phyloP scores from a whole-genome alignment of 2,888 invertebrate species.

The Shargacucullia verbasci region DNA sequence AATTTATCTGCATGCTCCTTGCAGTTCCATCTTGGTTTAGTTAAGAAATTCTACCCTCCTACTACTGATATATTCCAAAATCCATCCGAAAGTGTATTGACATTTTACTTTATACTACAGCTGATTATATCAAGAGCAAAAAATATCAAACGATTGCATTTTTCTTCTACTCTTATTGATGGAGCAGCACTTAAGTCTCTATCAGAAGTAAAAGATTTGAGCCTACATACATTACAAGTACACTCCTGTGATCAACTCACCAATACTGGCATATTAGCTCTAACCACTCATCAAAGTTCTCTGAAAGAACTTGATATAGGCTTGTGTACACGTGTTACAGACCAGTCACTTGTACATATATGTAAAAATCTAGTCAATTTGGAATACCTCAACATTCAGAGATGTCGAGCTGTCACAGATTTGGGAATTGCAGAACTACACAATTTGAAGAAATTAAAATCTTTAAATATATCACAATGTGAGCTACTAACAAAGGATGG shows the following conservation, averaged over 20 bases:
- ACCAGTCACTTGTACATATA: conserved; percentile 90
- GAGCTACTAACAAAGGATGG: conserved; percentile 90
- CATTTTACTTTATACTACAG: conserved; percentile 91
- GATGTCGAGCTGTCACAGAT: conserved; percentile 91
- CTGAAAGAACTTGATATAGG: conserved; percentile 90
- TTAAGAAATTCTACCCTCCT: conserved; percentile 91
- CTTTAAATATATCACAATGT: conserved; percentile 91
- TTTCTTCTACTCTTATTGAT: conserved; percentile 92
- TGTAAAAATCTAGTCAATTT: conserved; percentile 89
- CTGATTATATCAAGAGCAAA: conserved; percentile 87
- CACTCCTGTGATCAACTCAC: conserved; percentile 90
- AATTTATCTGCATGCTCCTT: conserved; percentile 92
- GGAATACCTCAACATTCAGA: conserved; percentile 89
- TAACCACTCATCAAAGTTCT: conserved; percentile 88
- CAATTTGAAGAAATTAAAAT: conserved; percentile 87
- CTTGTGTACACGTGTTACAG: conserved; percentile 90
- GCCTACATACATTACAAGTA: conserved; percentile 86
- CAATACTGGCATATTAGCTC: conserved; percentile 86
- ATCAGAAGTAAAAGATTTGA: conserved; percentile 84
- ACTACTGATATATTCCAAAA: conserved; percentile 71
- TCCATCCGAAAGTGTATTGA: conserved; percentile 92
- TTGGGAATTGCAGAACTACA: conserved; percentile 87
- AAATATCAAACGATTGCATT: conserved; percentile 89
- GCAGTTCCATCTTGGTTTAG: conserved; percentile 91
- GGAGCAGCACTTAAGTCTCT: conserved; percentile 89